Evolutionary conservation across 2,113 vertebrate genomes (phyloP), one percentile per base, ranked within the genome.

Genomic region (Chascanopsetta lugubris): DNA sequence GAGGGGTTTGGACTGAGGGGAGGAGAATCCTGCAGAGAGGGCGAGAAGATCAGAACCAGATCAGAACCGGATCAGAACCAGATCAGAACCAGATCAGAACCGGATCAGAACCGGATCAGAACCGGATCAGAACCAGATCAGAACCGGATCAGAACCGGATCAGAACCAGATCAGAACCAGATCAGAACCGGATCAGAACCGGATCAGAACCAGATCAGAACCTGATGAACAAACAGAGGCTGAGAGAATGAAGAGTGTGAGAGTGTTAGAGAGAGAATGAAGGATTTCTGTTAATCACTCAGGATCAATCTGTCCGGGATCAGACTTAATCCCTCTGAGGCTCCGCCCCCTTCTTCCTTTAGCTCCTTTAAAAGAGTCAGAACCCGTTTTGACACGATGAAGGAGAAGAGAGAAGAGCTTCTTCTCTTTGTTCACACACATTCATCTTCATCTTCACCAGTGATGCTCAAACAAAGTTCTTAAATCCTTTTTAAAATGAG

Each of bases 1-100:
- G 3, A 86, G 45, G n/a, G 91, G 82, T 75, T 92, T 91, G 50
- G 83, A 62, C 32, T 92, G 74, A 27, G 91, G 85, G 21, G 80
- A 1, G 0, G 89, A 85, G 46, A 84, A 76, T 43, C 81, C 84
- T 84, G 75, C 12, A 38, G 49, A 50, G 8, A 40, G 2, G 15
- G 36, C 4, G 36, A 46, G 0, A 30, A 65, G 1, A 11, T 3
- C 15, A 9, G 2, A n/a, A 46, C 8, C 18, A 15, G 53, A 4
- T 6, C 2, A 24, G 10, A 25, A 25, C 24, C n/a, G 21, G 2
- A n/a, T 18, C 1, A 46, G 20, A 3, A 17, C n/a, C n/a, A 49
- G 21, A 5, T 4, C 7, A 24, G 2, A 59, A 25, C 11, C 1
- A 21, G 4, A 59, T 9, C n/a, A 38, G 29, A 42, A 11, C 3